phyloP scores from a whole-genome alignment of 2,113 vertebrate genomes.

The Hystrix cristata region DNA sequence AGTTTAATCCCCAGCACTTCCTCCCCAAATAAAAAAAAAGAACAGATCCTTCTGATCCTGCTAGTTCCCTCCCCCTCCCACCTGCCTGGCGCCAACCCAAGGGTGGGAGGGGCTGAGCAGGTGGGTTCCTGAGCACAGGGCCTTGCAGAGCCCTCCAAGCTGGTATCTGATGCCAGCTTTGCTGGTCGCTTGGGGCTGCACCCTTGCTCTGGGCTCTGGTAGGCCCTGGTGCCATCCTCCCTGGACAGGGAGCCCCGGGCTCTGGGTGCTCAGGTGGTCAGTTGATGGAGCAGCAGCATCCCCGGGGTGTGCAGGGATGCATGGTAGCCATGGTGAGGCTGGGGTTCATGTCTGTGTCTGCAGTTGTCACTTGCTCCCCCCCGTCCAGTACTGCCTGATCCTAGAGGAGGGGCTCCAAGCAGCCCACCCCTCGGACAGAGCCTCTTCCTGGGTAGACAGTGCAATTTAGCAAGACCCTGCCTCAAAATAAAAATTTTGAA shows the following conservation, averaged over 20 bases:
- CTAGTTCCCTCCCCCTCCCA: not conserved
- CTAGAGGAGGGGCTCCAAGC: not conserved
- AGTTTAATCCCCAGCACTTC: too few relatives aligned
- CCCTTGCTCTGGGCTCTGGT: not conserved
- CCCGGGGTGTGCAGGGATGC: not conserved
- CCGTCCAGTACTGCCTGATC: not conserved
- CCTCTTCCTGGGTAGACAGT: too few relatives aligned
- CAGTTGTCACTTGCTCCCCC: not conserved
- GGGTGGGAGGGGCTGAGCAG: not conserved
- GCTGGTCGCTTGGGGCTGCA: not conserved
- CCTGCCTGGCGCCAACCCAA: not conserved
- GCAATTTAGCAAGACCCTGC: not conserved
- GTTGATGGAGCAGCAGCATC: accelerated
- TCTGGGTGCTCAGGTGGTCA: not conserved
- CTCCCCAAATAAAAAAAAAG: too few relatives aligned
- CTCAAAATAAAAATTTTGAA: not conserved
- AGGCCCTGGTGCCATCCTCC: not conserved
- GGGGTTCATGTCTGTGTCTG: accelerated
- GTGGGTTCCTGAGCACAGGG: not conserved
- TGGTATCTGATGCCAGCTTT: not conserved
- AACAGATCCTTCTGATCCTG: not conserved
- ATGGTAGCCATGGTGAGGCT: not conserved
- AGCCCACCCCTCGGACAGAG: not conserved
- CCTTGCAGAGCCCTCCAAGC: not conserved
- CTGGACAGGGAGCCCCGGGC: not conserved